phyloP scores from a whole-genome alignment of 2,888 invertebrate genomes.

The Leucophenga maculata region DNA sequence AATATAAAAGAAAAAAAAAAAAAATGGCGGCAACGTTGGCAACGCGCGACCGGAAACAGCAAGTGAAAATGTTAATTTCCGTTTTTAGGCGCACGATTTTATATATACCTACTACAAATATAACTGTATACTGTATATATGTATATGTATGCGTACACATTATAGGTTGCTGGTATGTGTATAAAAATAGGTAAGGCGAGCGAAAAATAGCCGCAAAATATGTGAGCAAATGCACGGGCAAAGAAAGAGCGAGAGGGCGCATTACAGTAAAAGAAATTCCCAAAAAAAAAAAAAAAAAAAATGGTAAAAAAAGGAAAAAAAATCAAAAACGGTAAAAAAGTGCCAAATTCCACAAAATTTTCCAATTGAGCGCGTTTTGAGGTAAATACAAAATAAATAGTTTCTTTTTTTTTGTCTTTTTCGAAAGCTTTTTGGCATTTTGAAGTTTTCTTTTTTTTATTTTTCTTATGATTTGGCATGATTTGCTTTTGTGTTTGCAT shows the following conservation, averaged over 20 bases:
- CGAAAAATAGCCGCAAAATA: neutral
- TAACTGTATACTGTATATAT: neutral
- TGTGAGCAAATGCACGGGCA: neutral
- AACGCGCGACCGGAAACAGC: constrained; percentile 54
- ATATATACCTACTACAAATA: constrained; percentile 13
- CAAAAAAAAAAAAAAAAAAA: neutral
- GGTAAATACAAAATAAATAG: neutral
- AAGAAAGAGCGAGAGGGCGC: neutral
- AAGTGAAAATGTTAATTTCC: constrained; percentile 66
- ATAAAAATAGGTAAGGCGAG: constrained; percentile 48
- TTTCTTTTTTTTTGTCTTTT: neutral
- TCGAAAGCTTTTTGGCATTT: constrained; percentile 21
- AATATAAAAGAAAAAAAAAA: constrained; percentile 27
- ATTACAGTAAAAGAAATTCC: neutral
- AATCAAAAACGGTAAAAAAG: neutral
- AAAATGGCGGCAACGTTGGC: constrained; percentile 30
- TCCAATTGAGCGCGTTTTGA: constrained; percentile 16
- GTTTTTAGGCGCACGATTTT: constrained; percentile 46
- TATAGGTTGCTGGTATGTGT: constrained; percentile 36
- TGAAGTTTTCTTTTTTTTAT: neutral
- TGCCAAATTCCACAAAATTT: neutral
- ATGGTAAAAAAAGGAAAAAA: neutral
- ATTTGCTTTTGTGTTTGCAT: neutral
- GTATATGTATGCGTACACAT: constrained; percentile 21
- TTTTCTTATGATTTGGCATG: neutral